Percentiles rank a stretch among this genome's conserved stretches.
Conservation (phyloP, 2,113 vertebrate species). For the Chloropsis hardwickii region DNA sequence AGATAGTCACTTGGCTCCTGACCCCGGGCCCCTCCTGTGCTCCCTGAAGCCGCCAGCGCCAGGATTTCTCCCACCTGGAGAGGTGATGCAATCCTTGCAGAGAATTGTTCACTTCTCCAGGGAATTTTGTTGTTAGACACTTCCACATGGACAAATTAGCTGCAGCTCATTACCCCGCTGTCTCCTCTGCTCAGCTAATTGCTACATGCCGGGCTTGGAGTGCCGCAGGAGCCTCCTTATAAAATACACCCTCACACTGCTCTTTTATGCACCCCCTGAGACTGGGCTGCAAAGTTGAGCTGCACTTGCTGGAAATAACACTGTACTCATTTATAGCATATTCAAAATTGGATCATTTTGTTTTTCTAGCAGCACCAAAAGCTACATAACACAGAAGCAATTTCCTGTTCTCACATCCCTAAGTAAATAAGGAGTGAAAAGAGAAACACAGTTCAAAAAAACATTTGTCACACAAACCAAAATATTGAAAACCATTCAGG, state of each 20-base stretch:
- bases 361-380: background rate
- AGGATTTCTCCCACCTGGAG: conserved; percentile 39
- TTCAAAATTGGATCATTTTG: background rate
- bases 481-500: background rate
- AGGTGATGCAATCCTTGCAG: conserved; percentile 71
- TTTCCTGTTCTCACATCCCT: background rate
- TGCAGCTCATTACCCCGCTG: background rate
- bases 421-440: background rate
- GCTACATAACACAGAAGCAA: background rate
- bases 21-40: rapidly evolving
- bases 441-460: background rate
- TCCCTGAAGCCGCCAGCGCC: background rate
- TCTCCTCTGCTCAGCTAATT: conserved; percentile 50
- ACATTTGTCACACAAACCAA: background rate
- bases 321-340: background rate
- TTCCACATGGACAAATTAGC: conserved; percentile 60
- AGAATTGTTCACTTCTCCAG: conserved; percentile 41
- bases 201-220: background rate
- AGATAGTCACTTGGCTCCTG: background rate
- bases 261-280: conserved; percentile 48
- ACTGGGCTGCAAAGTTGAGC: background rate
- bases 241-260: conserved; percentile 50
- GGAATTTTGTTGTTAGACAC: conserved; percentile 40
- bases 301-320: background rate
- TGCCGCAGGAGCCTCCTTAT: conserved; percentile 19